Percentiles rank a stretch among this genome's conserved stretches.
Evolutionary conservation across 53 echinoderm and acorn worm genomes (phyloP).

Genomic region (Apostichopus leukothele): DNA sequence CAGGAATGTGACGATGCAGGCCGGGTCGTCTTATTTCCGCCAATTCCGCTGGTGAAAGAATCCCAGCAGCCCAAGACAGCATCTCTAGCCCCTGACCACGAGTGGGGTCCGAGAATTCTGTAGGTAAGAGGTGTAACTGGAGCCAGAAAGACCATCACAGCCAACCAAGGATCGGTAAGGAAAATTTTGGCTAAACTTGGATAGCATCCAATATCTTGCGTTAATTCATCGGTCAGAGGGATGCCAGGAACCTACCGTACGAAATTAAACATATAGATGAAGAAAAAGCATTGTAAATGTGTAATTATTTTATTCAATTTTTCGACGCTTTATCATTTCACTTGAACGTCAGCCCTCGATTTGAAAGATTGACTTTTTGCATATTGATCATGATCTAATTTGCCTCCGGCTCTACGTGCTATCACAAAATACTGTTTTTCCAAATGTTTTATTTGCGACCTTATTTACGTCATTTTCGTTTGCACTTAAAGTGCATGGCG

Average conservation of each 20-base stretch:
- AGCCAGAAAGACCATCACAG: background rate
- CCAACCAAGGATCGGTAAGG: constrained; percentile 16
- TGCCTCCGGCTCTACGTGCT: no score
- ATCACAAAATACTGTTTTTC: no score
- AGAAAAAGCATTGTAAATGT: background rate
- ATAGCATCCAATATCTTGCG: constrained; percentile 31
- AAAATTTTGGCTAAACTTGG: constrained; percentile 1
- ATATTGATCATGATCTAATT: no score
- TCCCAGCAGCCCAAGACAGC: constrained; percentile 18
- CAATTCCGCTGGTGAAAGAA: background rate
- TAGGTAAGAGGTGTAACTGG: constrained; percentile 36
- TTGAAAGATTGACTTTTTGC: no score
- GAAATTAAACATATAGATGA: no score
- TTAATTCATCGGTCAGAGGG: constrained; percentile 5
- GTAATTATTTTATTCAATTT: no score
- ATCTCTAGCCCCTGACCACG: constrained; percentile 31
- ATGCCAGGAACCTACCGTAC: constrained; percentile 22
- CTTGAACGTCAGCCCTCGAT: no score
- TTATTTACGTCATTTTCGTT: no score
- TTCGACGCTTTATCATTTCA: no score
- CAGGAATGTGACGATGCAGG: background rate
- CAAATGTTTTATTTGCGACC: no score
- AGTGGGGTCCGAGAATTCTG: constrained; percentile 19
- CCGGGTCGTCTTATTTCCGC: background rate
- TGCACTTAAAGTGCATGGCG: no score